Base-by-base conservation (phyloP, 2,113 vertebrate species). In the Ammospiza nelsoni region DNA sequence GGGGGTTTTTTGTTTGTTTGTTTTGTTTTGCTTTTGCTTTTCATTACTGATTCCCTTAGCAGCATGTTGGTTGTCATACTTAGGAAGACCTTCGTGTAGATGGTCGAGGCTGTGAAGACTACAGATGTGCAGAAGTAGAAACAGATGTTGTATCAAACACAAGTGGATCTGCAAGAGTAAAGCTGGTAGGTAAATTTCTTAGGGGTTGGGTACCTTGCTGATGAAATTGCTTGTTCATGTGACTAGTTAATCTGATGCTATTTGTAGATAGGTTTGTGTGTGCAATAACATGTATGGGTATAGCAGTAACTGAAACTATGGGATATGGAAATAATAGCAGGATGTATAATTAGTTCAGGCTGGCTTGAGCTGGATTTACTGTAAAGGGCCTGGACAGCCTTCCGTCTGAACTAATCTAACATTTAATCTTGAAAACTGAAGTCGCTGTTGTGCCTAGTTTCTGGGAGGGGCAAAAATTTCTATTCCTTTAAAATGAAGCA, bases 141-240 rank as follows among this genome's bases (percentile, higher is more conserved):
- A 99, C 99, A 3, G 99, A 99, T 28, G 98, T 99, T 51, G 99
- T 99, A 27, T 99, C 99, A 57, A 99, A 99, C 97, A 99, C 99
- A 78, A 99, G 99, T 18, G 99, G 99, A 15, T 99, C 99, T 27
- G 99, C 99, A 23, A 98, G 99, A 97, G 98, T 99, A 83, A 98
- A 98, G 65, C 98, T 99, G 98, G 99, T 99, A 97, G 97, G 98
- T 96, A 28, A 9, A 67, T 51, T n/a, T 68, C 22, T 25, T 23
- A 6, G 48, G 12, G 28, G 5, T 44, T 23, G 1, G 8, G 5
- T 73, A 24, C 8, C 6, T 76, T 83, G 46, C 78, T 86, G 52
- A 27, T 80, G 31, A 49, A 68, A 49, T 22, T 79, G 19, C 55
- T 74, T 55, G 4, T n/a, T 89, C 63, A 20, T 33, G 10, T 48